Conservation (phyloP, 2,888 invertebrate genomes). For the Aricia artaxerxes region DNA sequence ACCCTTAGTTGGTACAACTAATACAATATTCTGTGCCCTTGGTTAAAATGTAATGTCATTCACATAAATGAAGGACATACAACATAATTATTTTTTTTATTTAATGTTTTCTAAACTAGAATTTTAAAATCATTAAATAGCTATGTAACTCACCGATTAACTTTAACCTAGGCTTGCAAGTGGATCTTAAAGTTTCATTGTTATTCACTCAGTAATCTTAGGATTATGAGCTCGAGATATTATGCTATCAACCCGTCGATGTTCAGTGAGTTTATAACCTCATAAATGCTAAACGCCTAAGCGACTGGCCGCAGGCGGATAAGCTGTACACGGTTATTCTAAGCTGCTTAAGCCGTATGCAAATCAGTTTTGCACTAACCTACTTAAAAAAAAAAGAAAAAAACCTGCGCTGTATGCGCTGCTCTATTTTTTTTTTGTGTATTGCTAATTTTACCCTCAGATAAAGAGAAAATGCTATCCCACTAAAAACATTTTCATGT, state of each 20-base stretch:
- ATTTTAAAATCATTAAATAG: no score
- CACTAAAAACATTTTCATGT: no score
- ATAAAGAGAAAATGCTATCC: no score
- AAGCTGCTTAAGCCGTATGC: constrained; percentile 1
- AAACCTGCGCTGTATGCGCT: neutral
- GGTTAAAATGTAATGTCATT: no score
- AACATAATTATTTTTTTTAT: no score
- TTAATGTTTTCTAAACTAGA: no score
- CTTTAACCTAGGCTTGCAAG: neutral
- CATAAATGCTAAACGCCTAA: constrained; percentile 14
- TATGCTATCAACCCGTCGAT: neutral
- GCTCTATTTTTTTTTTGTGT: neutral
- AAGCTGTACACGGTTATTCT: constrained; percentile 8
- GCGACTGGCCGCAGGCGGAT: neutral
- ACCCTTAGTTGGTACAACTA: no score
- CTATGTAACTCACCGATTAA: neutral
- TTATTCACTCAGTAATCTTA: neutral
- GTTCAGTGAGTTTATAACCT: constrained; percentile 3
- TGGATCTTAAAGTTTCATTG: neutral
- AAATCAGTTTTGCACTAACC: neutral
- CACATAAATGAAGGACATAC: no score
- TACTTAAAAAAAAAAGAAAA: constrained; percentile 7
- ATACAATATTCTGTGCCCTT: no score
- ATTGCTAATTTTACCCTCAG: no score
- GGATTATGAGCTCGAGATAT: constrained; percentile 10